Evolutionary conservation across 2,888 invertebrate species (phyloP), one percentile per base, ranked within the genome.

Genomic region (Polyploca ridens): DNA sequence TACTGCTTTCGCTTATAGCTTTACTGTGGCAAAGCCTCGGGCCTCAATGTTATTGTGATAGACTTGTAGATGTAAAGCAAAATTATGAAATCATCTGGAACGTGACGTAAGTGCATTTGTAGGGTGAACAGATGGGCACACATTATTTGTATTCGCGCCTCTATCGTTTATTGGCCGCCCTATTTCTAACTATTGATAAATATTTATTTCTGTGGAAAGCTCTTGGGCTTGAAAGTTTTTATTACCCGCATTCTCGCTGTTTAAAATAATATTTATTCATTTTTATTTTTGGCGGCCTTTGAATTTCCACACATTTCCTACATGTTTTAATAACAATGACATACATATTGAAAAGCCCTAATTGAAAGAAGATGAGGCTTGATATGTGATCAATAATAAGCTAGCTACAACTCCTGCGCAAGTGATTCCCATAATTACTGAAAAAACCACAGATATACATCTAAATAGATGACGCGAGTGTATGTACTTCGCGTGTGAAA

Each of bases 41-140:
- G 75, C 77, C 78, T 78, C 80, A 74, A 70, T 74, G 75, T 79
- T 77, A 76, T 79, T 80, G 73, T 79, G 78, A 75, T 77, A 75
- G 73, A 73, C 76, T 78, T 73, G 71, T 68, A 69, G 67, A 70
- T 76, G 76, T 78, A 72, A 75, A 77, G 73, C 79, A 70, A 67
- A 71, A 69, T 77, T 75, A 78, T 77, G 79, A 81, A 78, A 78
- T 82, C 77, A 71, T 71, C 69, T 65, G 44, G 33, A 49, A 3
- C 67, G 69, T 61, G 61, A 73, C 70, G 74, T 71, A 68, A 72
- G 64, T 63, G 63, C 63, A 62, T 35, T 54, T 41, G 61, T 61
- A 61, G 61, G 61, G 61, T 41, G 14, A 61, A n/a, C 41, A 59
- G 16, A 59, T 59, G 61, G 41, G 41, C 16, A 19, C 16, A 54